These are phyloP conservation scores for Thripadectes ignobilis DNA, from an alignment of 2,797 vertebrate species.

Conservation along the genomic window DNA sequence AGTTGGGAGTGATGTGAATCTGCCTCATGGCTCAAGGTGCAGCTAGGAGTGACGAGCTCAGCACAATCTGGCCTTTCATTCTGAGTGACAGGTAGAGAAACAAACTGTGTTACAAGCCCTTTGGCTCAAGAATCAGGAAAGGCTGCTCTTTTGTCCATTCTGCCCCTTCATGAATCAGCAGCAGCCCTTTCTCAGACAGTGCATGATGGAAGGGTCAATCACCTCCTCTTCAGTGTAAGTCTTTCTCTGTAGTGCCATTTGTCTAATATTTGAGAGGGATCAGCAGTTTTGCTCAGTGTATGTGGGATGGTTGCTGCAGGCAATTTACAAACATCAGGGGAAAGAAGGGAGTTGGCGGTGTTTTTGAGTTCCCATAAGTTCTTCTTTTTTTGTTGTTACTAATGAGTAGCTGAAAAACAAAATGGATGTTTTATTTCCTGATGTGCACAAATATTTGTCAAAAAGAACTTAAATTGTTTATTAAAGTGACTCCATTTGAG, in stretches of 20 bases:
- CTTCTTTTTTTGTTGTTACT: background rate
- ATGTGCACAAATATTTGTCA: constrained; percentile 28
- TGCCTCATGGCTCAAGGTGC: rapidly evolving
- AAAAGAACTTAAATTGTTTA: constrained; percentile 47
- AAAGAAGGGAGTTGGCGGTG: background rate
- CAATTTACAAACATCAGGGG: constrained; percentile 45
- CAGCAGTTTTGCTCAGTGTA: background rate
- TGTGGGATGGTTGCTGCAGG: background rate
- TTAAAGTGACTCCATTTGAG: constrained; percentile 29
- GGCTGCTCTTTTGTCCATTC: background rate
- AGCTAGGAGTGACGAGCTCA: background rate
- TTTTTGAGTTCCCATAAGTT: background rate
- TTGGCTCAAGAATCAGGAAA: background rate
- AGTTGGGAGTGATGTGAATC: background rate
- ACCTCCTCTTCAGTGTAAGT: background rate
- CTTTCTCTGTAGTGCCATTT: background rate
- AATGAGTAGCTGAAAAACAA: background rate
- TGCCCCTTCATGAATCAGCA: background rate
- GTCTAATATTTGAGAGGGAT: background rate
- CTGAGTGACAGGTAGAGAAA: background rate
- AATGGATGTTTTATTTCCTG: constrained; percentile 6
- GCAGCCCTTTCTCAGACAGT: background rate
- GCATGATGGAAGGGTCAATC: background rate
- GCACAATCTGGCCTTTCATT: background rate
- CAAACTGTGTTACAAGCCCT: background rate